phyloP scores from a whole-genome alignment of 2,113 vertebrate species.

The Nycticorax nycticorax region DNA sequence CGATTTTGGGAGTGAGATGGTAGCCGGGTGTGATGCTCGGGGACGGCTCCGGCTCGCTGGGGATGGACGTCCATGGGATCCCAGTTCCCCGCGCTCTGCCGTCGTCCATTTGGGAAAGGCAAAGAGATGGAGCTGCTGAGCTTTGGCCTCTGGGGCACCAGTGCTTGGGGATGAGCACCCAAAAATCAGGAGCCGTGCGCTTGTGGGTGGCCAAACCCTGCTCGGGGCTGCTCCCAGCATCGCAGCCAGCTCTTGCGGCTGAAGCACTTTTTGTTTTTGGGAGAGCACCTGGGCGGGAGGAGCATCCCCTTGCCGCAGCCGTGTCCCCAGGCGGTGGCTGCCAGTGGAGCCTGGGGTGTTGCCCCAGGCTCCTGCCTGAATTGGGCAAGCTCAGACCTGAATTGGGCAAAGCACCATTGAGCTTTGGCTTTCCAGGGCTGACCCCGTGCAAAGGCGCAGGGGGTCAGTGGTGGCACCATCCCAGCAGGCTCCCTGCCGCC shows the following conservation, averaged over 20 bases:
- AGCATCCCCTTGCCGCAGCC: accelerated
- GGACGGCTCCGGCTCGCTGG: neutral
- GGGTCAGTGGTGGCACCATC: neutral
- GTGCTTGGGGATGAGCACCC: neutral
- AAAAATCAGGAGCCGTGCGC: neutral
- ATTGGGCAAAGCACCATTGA: neutral
- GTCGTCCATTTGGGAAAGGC: accelerated
- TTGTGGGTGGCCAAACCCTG: accelerated
- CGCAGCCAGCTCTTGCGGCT: neutral
- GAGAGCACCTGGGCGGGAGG: accelerated
- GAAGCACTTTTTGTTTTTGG: neutral
- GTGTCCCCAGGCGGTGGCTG: neutral
- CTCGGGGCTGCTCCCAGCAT: neutral
- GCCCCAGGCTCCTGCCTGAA: neutral
- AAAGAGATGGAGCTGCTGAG: neutral
- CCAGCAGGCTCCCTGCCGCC: accelerated
- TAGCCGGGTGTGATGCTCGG: neutral
- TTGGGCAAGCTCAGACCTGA: neutral
- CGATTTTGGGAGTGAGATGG: conserved; percentile 31
- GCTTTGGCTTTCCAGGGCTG: neutral
- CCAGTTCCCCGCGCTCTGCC: accelerated
- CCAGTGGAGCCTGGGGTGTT: accelerated
- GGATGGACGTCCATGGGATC: neutral
- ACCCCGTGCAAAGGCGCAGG: neutral
- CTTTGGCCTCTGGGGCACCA: neutral